These are phyloP conservation scores for Philopedon plagiatum DNA, from an alignment of 2,888 invertebrate species.

Conservation along the genomic window DNA sequence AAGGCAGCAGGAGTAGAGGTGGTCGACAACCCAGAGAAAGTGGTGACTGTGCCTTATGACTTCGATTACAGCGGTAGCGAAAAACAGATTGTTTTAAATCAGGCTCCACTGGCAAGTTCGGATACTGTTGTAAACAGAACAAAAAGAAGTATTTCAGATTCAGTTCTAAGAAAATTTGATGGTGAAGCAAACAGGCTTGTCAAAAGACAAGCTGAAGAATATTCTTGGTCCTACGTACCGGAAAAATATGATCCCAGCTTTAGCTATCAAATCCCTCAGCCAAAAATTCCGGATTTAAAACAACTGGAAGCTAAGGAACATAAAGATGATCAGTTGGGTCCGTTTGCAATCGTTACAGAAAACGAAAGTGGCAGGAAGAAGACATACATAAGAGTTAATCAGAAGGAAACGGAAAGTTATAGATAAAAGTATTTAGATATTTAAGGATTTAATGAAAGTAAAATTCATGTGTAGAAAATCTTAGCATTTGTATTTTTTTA, in stretches of 20 bases:
- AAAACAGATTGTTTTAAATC: conserved; percentile 41
- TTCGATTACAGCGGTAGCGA: conserved; percentile 61
- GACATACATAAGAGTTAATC: conserved; percentile 44
- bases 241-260: conserved; percentile 57
- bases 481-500: no score
- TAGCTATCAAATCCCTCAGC: conserved; percentile 50
- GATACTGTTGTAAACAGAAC: neutral
- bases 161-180: neutral
- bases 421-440: conserved; percentile 16
- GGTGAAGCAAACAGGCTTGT: neutral
- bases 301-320: conserved; percentile 56
- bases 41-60: conserved; percentile 63
- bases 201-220: conserved; percentile 26
- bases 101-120: neutral
- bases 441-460: neutral
- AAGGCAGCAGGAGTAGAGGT: conserved; percentile 59
- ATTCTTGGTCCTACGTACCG: conserved; percentile 53
- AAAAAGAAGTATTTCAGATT: conserved; percentile 11
- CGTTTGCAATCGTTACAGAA: conserved; percentile 59
- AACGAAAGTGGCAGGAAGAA: conserved; percentile 56
- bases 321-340: conserved; percentile 60
- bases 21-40: conserved; percentile 60
- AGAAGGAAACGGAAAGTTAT: conserved; percentile 34
- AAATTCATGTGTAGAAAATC: no score
- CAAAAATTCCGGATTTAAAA: conserved; percentile 51